Percentiles rank a stretch among this genome's conserved stretches.
Conservation (phyloP, 1,140 invertebrate genomes). For the Matsumurasca onukii region DNA sequence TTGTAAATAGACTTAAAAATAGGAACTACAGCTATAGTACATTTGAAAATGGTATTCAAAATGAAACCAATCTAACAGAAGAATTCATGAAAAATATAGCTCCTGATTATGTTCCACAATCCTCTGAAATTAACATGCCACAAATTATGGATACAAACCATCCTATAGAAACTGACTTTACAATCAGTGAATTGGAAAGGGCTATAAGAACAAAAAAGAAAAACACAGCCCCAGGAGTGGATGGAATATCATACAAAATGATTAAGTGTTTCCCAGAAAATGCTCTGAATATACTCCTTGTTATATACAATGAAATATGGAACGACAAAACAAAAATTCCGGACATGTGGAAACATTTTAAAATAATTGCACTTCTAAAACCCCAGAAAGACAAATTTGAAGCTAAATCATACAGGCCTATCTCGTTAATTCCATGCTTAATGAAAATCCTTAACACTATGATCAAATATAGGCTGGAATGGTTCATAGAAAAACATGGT, state of each 20-base stretch:
- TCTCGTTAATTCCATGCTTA: slow-evolving; percentile 8
- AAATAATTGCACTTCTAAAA: slow-evolving; percentile 2
- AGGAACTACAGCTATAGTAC: not conserved
- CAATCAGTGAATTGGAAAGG: not conserved
- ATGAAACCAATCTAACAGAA: not conserved
- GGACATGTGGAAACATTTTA: not conserved
- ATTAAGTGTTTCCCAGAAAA: not conserved
- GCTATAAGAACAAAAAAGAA: slow-evolving; percentile 7
- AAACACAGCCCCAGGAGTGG: not conserved
- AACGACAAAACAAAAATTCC: not conserved
- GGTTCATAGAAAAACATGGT: not conserved
- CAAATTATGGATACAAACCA: not conserved
- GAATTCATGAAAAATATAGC: not conserved
- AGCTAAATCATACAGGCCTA: slow-evolving; percentile 5
- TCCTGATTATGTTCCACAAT: slow-evolving; percentile 14
- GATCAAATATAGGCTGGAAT: not conserved
- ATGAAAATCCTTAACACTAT: slow-evolving; percentile 4
- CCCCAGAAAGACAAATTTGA: not conserved
- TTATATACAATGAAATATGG: slow-evolving; percentile 1
- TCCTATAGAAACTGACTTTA: not conserved
- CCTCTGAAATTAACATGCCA: not conserved
- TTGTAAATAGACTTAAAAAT: not conserved
- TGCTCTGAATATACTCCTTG: not conserved
- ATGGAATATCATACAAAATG: slow-evolving; percentile 7
- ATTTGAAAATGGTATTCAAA: not conserved